These are phyloP conservation scores for Coregonus ussuriensis DNA, from an alignment of 2,797 vertebrate genomes.

Conservation along the genomic window DNA sequence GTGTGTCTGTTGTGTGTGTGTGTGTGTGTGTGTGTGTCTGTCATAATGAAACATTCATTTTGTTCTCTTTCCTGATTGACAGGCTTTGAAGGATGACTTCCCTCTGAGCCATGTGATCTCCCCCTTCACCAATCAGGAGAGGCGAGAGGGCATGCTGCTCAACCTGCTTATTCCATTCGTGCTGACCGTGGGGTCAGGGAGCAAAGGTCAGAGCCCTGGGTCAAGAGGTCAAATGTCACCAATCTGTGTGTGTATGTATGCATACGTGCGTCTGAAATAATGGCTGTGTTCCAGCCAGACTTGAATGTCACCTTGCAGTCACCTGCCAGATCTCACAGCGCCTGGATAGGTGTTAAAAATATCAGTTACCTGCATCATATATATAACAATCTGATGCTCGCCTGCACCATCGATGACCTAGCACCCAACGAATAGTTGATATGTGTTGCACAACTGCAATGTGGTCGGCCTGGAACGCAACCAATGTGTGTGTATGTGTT, in stretches of 20 bases:
- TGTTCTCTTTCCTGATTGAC: slow-evolving; percentile 34
- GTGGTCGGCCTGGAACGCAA: not conserved
- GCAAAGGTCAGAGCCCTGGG: slow-evolving; percentile 84
- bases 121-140: slow-evolving; percentile 99
- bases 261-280: not conserved
- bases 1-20: not conserved
- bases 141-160: slow-evolving; percentile 98
- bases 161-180: slow-evolving; percentile 98
- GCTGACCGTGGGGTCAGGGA: slow-evolving; percentile 97
- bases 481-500: not conserved
- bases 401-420: not conserved
- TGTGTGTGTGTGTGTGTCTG: not conserved
- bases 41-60: not conserved
- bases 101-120: slow-evolving; percentile 98
- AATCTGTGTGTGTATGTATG: not conserved
- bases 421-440: not conserved
- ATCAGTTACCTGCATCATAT: not conserved
- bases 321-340: too few relatives aligned
- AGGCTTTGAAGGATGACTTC: slow-evolving; percentile 99
- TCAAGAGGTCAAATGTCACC: not conserved
- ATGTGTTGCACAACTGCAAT: not conserved
- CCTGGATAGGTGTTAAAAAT: too few relatives aligned
- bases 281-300: not conserved
- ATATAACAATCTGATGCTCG: too few relatives aligned
- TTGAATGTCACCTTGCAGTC: too few relatives aligned